These are phyloP conservation scores for Procambarus virginalis DNA, from an alignment of 1,140 invertebrate genomes.

Conservation along the genomic window DNA sequence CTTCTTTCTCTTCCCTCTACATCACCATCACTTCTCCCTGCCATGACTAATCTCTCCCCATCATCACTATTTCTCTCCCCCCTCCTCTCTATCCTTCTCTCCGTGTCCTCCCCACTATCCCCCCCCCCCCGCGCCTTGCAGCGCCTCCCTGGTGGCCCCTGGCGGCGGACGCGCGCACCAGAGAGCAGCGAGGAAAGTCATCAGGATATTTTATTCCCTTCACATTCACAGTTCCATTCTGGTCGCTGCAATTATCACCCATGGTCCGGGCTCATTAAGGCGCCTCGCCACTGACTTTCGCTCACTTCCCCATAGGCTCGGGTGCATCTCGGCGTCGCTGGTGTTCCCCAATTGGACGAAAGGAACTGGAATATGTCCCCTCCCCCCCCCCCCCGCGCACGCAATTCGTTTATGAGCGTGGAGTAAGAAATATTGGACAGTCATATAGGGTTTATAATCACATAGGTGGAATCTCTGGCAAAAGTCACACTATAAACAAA, in stretches of 20 bases:
- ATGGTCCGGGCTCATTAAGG: conserved; percentile 55
- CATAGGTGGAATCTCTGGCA: conserved; percentile 57
- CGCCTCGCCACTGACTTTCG: conserved; percentile 44
- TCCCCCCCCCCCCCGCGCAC: not conserved
- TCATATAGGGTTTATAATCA: conserved; percentile 62
- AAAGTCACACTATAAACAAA: conserved; percentile 65
- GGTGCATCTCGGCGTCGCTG: conserved; percentile 34
- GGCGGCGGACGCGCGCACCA: conserved; percentile 2
- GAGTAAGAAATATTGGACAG: conserved; percentile 59
- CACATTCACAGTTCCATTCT: conserved; percentile 67
- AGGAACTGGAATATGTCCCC: conserved; percentile 20
- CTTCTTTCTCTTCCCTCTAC: not conserved
- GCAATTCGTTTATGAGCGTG: conserved; percentile 53
- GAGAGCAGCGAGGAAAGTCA: conserved; percentile 50
- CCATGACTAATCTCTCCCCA: not conserved
- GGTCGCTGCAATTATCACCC: conserved; percentile 65
- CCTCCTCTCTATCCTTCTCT: not conserved
- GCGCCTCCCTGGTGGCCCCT: not conserved
- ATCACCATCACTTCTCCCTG: not conserved
- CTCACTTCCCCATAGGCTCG: conserved; percentile 36
- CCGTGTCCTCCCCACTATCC: not conserved
- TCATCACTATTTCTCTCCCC: not conserved
- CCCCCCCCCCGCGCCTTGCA: not conserved
- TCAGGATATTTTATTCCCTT: conserved; percentile 67
- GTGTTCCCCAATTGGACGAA: conserved; percentile 27